These are phyloP conservation scores for Eupelmus urozonus DNA, from an alignment of 2,888 invertebrate genomes.

Conservation along the genomic window DNA sequence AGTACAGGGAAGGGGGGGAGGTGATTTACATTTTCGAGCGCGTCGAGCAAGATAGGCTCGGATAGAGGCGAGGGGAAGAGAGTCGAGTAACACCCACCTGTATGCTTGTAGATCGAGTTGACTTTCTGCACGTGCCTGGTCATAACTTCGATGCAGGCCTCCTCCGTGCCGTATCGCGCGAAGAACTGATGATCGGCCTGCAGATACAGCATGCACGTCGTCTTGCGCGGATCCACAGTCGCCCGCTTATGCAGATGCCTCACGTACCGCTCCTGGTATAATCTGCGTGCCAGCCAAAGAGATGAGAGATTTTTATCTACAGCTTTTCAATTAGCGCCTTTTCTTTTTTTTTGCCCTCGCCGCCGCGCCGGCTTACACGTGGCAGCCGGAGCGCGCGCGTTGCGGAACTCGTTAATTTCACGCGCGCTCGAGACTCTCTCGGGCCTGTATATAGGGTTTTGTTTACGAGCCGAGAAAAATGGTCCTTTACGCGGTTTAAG, in stretches of 20 bases:
- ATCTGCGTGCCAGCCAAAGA: slow-evolving; percentile 56
- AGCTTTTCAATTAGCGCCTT: slow-evolving; percentile 38
- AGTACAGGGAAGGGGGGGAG: not conserved
- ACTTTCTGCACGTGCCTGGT: slow-evolving; percentile 96
- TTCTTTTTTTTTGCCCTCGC: not conserved
- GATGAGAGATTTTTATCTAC: not conserved
- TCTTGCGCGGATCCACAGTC: slow-evolving; percentile 90
- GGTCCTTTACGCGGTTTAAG: not conserved
- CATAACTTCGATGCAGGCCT: slow-evolving; percentile 96
- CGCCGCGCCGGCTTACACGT: not conserved
- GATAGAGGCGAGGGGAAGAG: not conserved
- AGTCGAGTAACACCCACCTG: slow-evolving; percentile 81
- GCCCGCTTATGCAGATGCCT: slow-evolving; percentile 79
- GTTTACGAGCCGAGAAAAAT: slow-evolving; percentile 23
- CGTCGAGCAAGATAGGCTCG: not conserved
- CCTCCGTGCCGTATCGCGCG: slow-evolving; percentile 94
- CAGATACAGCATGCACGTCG: slow-evolving; percentile 95
- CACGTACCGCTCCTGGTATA: slow-evolving; percentile 68
- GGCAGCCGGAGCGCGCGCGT: too few relatives aligned
- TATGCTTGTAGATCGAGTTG: slow-evolving; percentile 91
- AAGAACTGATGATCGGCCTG: slow-evolving; percentile 98
- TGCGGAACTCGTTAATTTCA: not conserved
- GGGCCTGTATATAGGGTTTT: not conserved
- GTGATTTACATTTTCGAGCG: slow-evolving; percentile 42
- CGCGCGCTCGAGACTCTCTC: not conserved